Percentiles rank a stretch among this genome's conserved stretches.
phyloP scores from a whole-genome alignment of 2,888 invertebrate genomes.

The Conus canariensis region DNA sequence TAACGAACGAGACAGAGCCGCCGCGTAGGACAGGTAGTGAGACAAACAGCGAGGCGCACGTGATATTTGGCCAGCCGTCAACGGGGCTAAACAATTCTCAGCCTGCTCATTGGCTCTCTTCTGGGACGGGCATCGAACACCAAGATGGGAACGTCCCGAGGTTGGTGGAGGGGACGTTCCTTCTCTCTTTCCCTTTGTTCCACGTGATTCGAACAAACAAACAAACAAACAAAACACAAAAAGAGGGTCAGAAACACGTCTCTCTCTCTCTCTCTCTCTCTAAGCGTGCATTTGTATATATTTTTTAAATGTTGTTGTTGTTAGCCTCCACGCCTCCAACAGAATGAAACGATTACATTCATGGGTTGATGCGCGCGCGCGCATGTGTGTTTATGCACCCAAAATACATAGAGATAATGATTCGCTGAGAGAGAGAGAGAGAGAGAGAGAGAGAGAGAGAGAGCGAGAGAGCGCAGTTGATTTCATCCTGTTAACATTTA shows the following conservation, averaged over 20 bases:
- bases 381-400: not conserved
- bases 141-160: too few relatives aligned
- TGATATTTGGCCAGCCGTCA: not conserved
- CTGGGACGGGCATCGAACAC: not conserved
- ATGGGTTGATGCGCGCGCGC: not conserved
- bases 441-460: too few relatives aligned
- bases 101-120: not conserved
- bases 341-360: not conserved
- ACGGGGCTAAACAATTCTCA: not conserved
- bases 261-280: not conserved
- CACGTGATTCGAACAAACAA: too few relatives aligned
- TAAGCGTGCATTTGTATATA: too few relatives aligned
- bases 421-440: not conserved
- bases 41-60: not conserved
- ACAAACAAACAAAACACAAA: too few relatives aligned
- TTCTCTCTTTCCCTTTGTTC: not conserved
- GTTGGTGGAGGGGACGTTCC: too few relatives aligned
- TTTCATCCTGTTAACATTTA: too few relatives aligned
- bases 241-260: not conserved
- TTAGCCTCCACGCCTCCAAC: too few relatives aligned
- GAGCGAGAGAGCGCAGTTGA: too few relatives aligned
- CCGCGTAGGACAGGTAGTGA: not conserved
- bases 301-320: too few relatives aligned
- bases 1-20: not conserved
- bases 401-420: too few relatives aligned